Conservation (phyloP, 2,797 vertebrate species). For the Rhynchotus rufescens region DNA sequence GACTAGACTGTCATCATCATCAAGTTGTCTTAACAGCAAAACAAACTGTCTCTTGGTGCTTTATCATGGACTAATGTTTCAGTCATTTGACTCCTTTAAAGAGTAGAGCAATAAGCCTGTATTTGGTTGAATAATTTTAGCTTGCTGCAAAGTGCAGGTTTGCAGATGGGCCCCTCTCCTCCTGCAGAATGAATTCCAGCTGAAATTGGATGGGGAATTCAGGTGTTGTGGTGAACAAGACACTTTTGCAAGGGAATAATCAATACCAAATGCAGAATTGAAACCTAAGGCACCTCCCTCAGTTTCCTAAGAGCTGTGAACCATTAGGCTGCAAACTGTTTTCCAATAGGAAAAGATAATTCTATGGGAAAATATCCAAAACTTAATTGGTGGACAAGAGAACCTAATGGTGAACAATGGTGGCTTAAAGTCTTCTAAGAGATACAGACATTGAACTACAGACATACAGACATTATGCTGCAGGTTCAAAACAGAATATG, state of each 20-base stretch:
- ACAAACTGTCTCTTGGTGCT: neutral
- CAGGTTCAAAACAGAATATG: neutral
- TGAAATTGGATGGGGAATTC: neutral
- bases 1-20: neutral
- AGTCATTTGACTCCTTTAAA: neutral
- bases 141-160: neutral
- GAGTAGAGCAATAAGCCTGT: neutral
- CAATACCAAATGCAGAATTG: neutral
- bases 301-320: neutral
- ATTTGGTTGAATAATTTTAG: neutral
- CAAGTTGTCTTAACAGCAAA: conserved; percentile 2
- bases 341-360: neutral
- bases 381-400: neutral
- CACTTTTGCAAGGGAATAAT: neutral
- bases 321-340: neutral
- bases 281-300: neutral
- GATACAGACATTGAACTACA: fast-evolving
- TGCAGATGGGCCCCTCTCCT: neutral
- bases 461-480: no score
- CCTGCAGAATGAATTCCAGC: fast-evolving
- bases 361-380: neutral
- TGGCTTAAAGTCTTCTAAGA: neutral
- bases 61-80: neutral
- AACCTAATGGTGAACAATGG: neutral
- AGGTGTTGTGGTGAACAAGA: neutral